These are phyloP conservation scores for Chaenodraco wilsoni DNA, from an alignment of 2,797 vertebrate species.

Conservation along the genomic window DNA sequence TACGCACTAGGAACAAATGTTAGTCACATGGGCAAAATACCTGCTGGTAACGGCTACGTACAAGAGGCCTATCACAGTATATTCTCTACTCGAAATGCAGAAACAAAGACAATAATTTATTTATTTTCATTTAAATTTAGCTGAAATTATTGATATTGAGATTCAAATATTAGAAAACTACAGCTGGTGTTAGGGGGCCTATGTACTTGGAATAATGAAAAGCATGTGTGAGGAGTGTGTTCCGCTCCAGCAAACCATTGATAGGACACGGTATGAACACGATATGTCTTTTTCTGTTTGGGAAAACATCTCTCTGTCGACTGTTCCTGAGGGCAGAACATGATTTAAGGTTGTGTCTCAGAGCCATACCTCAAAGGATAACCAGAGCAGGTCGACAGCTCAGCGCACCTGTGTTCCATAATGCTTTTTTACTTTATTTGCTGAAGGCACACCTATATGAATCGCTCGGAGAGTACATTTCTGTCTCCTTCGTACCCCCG, in stretches of 20 bases:
- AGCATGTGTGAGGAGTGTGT: conserved; percentile 6
- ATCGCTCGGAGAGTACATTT: no score
- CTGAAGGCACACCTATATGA: background rate
- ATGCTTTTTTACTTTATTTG: background rate
- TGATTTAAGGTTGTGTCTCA: conserved; percentile 26
- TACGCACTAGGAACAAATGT: background rate
- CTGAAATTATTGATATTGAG: background rate
- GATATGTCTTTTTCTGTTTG: conserved; percentile 24
- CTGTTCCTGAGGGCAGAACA: conserved; percentile 23
- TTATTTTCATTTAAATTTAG: no score
- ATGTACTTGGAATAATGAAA: background rate
- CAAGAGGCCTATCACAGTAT: no score
- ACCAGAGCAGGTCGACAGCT: conserved; percentile 11
- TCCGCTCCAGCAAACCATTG: background rate
- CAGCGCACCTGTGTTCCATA: background rate
- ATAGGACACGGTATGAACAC: conserved; percentile 2
- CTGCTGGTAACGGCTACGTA: no score
- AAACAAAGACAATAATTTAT: no score
- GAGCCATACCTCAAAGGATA: conserved; percentile 10
- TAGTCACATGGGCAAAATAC: background rate
- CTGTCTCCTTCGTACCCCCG: no score
- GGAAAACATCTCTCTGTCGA: conserved; percentile 3
- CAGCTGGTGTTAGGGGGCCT: background rate
- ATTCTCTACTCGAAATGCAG: no score
- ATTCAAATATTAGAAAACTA: conserved; percentile 1